Conservation (phyloP, 2,797 vertebrate species). For the Chrosomus eos region DNA sequence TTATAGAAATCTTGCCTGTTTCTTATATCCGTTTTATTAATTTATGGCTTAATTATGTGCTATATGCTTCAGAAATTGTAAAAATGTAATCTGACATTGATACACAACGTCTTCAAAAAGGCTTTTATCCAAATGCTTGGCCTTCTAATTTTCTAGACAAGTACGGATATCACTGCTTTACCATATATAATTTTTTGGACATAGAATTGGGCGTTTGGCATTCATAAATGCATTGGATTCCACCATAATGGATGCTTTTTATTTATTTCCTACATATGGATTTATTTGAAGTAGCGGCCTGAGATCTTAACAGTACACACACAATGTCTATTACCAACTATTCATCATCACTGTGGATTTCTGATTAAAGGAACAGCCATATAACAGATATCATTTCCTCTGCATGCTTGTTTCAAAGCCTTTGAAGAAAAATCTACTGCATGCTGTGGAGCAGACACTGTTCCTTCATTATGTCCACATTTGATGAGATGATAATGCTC, state of each 20-base stretch:
- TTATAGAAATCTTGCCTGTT: background rate
- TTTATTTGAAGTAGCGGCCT: background rate
- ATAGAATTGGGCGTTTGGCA: background rate
- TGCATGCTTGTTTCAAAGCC: background rate
- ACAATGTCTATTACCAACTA: background rate
- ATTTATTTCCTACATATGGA: slow-evolving; percentile 7
- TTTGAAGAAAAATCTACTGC: slow-evolving; percentile 6
- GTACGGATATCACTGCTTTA: background rate
- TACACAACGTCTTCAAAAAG: background rate
- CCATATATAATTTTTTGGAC: background rate
- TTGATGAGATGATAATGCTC: background rate
- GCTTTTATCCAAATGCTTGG: background rate
- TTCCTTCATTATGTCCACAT: background rate
- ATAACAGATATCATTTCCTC: background rate
- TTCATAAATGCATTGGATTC: background rate
- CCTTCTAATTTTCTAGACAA: background rate
- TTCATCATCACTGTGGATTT: slow-evolving; percentile 2
- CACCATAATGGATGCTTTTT: background rate
- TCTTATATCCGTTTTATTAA: background rate
- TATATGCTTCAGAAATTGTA: background rate
- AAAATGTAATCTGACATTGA: background rate
- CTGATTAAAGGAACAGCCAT: slow-evolving; percentile 6
- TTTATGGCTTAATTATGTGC: background rate
- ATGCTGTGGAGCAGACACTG: background rate
- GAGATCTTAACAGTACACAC: background rate